Base-by-base conservation (phyloP, 2,113 vertebrate species). In the Entelurus aequoreus region DNA sequence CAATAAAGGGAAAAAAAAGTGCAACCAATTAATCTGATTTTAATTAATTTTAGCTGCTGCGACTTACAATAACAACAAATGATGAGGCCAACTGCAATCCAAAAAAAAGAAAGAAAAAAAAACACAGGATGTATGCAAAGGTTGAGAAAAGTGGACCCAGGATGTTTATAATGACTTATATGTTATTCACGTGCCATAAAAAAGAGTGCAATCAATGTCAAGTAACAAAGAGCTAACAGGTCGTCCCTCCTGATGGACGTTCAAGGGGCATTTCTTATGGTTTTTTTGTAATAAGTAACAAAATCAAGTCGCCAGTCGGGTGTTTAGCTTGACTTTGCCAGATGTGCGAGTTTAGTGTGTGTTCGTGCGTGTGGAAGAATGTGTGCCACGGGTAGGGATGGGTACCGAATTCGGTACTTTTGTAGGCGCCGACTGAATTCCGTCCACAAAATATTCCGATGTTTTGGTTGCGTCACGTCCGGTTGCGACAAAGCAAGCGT, bases 111-210 rank as follows among this genome's bases (percentile, higher is more conserved):
- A 28, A 28, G 4, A 28, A 28, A 28, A 28, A 28, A 28, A 28
- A 28, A 28, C 28, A 28, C 21, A 28, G 66, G 47, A 49, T 6
- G 35, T 48, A 62, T 64, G 64, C 48, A 48, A 73, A 66, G 62
- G 59, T 42, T 71, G 68, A 65, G 60, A 63, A 56, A 68, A 57
- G 68, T 68, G 71, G 58, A 74, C 51, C 63, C 67, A 42, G 46
- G 68, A 74, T 80, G 78, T 83, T 80, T 78, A 62, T 80, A 71
- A 62, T 53, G 77, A 16, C 51, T 78, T 10, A 56, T 60, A 28
- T 81, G 78, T 68, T 81, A 66, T 77, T 80, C 76, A 83, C 48
- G 84, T 90, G 84, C 86, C 90, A 90, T 89, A 82, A 77, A 84
- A 62, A 72, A 65, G 76, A 82, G 76, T 79, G 70, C 81, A 75